These are phyloP conservation scores for Sarcophaga variegata DNA, from an alignment of 2,888 invertebrate genomes.

Conservation along the genomic window DNA sequence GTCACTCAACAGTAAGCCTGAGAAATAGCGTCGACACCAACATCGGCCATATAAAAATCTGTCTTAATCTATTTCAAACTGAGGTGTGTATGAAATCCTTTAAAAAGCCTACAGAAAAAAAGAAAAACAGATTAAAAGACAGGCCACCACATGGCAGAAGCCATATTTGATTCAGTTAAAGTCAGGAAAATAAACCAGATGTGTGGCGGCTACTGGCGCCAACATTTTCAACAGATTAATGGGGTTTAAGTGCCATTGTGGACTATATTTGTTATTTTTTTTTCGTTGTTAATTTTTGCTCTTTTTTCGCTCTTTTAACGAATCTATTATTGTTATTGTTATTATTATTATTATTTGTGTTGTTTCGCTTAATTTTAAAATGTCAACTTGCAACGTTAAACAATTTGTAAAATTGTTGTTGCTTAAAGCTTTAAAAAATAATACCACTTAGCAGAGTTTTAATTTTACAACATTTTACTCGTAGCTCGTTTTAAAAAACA, in stretches of 20 bases:
- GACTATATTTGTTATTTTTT: slow-evolving; percentile 6
- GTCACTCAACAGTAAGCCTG: slow-evolving; percentile 19
- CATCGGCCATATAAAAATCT: slow-evolving; percentile 25
- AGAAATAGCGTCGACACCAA: slow-evolving; percentile 21
- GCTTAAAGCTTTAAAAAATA: not conserved
- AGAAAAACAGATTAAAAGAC: not conserved
- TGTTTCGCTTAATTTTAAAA: not conserved
- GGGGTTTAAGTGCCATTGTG: slow-evolving; percentile 33
- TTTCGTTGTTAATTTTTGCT: not conserved
- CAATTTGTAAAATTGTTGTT: slow-evolving; percentile 30
- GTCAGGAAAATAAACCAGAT: slow-evolving; percentile 28
- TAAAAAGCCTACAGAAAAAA: not conserved
- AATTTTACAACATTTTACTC: not conserved
- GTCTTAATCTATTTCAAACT: slow-evolving; percentile 49
- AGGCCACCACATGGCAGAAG: not conserved
- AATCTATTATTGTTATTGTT: slow-evolving; percentile 11
- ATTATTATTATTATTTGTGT: not conserved
- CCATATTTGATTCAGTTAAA: slow-evolving; percentile 35
- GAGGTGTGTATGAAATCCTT: slow-evolving; percentile 45
- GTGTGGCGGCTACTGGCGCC: slow-evolving; percentile 59
- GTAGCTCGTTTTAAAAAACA: not conserved
- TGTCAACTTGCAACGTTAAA: slow-evolving; percentile 1
- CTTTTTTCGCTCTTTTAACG: slow-evolving; percentile 19
- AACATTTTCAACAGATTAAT: slow-evolving; percentile 50
- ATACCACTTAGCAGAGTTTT: not conserved